phyloP scores from a whole-genome alignment of 2,113 vertebrate species.

The Felis chaus region DNA sequence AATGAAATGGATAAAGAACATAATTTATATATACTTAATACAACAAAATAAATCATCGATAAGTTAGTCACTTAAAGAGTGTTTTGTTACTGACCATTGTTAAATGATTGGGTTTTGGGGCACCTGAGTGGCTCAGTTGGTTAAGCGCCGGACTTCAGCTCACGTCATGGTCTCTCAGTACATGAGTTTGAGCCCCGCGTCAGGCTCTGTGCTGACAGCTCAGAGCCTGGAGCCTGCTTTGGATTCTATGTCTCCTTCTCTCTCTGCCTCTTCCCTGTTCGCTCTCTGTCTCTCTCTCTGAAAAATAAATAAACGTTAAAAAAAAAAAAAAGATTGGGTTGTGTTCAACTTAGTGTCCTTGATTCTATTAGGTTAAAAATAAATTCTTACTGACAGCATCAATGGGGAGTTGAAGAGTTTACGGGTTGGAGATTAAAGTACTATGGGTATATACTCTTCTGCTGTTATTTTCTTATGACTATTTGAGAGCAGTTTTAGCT shows the following conservation, averaged over 20 bases:
- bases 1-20: background rate
- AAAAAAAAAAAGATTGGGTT: background rate
- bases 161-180: no score
- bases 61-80: background rate
- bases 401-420: background rate
- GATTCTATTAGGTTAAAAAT: background rate
- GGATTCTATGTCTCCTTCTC: no score
- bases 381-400: background rate
- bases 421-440: background rate
- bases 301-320: no score
- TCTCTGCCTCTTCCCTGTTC: no score
- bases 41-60: background rate
- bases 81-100: background rate
- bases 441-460: background rate
- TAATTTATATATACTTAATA: background rate
- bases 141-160: no score
- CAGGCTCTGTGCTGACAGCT: no score
- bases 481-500: background rate
- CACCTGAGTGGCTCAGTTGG: no score
- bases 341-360: background rate
- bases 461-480: background rate
- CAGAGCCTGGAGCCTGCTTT: no score
- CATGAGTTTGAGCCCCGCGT: no score
- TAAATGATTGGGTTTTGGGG: background rate
- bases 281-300: no score